Base-by-base conservation (phyloP, 2,888 invertebrate genomes). In the Toxonevra muliebris region DNA sequence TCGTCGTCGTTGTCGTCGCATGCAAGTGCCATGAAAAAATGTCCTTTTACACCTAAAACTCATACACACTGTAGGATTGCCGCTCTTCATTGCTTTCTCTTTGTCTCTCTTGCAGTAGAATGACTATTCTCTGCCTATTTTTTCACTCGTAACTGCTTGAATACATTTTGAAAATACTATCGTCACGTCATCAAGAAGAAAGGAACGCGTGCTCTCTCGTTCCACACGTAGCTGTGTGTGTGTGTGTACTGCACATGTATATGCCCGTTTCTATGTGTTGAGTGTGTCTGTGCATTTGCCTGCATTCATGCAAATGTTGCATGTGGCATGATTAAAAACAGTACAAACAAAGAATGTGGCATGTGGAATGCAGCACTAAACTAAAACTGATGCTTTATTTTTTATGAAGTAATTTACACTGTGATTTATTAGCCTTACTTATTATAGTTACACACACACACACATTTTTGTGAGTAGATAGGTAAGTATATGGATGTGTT, bases 371-470 rank as follows among this genome's bases (percentile, higher is more conserved):
- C 60, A 55, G 61, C 60, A 55, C 62, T 62, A 69, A 69, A 55
- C 62, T 62, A 69, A 69, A 72, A 69, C 65, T 69, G 65, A 63
- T 64, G 65, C 69, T 75, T 30, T 30, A 30, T 30, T 30, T 76
- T 76, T 75, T 74, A 74, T 75, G 70, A 74, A 75, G 73, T 75
- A 75, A 77, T 76, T 76, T 75, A 75, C 73, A 73, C 74, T 64
- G 70, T 76, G 75, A 77, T 76, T 77, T 76, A 76, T 77, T 75
- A 71, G 75, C 65, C 17, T 4, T 30, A 30, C 30, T 30, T 30
- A 30, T 30, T 30, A 30, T 30, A 30, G 30, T 30, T 7, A 30
- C 30, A 30, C 30, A 30, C 30, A 30, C 30, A 7, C 30, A 30
- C 30, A 30, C 30, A 30, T 7, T n/a, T n/a, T n/a, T n/a, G n/a